Percentiles rank a stretch among this genome's conserved stretches.
These are phyloP conservation scores for Phrynocephalus versicolor DNA, from an alignment of 2,113 vertebrate species.

Conservation along the genomic window DNA sequence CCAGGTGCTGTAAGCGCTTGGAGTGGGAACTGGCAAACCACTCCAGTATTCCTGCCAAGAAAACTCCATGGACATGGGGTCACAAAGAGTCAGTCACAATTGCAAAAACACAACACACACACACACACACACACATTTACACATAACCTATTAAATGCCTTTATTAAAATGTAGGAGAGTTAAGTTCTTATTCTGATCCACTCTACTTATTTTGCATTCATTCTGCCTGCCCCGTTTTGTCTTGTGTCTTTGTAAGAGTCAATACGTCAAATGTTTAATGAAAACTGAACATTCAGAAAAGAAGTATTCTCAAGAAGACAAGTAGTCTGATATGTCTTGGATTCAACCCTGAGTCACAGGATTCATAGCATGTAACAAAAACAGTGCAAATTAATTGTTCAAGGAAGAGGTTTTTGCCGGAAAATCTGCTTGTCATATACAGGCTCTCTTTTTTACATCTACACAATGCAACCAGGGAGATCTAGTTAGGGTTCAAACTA, in stretches of 20 bases:
- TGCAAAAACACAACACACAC: no score
- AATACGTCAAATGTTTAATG: not conserved
- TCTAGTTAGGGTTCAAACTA: not conserved
- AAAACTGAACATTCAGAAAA: not conserved
- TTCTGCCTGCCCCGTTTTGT: not conserved
- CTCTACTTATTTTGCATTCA: not conserved
- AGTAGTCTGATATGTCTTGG: no score
- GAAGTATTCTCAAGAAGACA: not conserved
- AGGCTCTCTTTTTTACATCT: no score
- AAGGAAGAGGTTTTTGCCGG: not conserved
- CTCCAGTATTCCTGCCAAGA: no score
- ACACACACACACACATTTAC: no score
- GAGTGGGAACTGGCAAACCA: no score
- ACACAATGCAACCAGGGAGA: not conserved
- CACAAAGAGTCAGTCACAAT: no score
- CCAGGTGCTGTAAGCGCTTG: no score
- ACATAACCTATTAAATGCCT: not conserved
- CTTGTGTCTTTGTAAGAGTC: not conserved
- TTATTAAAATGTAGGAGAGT: not conserved
- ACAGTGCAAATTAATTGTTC: not conserved
- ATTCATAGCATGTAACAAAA: not conserved
- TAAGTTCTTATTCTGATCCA: not conserved
- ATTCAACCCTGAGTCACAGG: not conserved
- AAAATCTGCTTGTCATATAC: not conserved
- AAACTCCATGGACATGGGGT: no score